Evolutionary conservation across 1,140 invertebrate species (phyloP).

Genomic region (Rhagoletis pomonella): DNA sequence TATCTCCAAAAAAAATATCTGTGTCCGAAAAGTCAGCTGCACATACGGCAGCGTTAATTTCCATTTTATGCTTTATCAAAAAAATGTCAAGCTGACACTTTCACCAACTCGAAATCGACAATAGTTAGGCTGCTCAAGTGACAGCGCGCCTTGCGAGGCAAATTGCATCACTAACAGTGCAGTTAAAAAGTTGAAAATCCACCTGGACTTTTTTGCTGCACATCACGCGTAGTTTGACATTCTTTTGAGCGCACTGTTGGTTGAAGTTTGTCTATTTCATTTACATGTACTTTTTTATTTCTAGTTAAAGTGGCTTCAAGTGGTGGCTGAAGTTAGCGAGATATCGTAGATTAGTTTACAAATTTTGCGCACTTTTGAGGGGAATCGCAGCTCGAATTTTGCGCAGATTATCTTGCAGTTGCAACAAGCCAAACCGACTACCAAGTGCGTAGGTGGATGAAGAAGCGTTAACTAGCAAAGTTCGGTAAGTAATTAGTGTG

Average conservation of each 20-base stretch:
- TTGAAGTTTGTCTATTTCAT: background rate
- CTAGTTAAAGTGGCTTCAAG: background rate
- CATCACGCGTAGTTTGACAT: background rate
- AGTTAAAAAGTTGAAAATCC: background rate
- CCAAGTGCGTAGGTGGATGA: background rate
- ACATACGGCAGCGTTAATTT: background rate
- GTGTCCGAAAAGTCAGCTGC: background rate
- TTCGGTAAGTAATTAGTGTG: slow-evolving; percentile 6
- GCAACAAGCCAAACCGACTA: background rate
- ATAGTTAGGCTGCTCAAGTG: background rate
- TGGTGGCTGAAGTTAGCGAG: background rate
- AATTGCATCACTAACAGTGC: slow-evolving; percentile 18
- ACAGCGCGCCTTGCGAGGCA: background rate
- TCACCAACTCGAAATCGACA: background rate
- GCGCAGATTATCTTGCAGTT: background rate
- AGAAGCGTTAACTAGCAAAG: slow-evolving; percentile 1
- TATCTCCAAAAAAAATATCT: background rate
- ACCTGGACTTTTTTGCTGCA: background rate
- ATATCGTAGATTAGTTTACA: background rate
- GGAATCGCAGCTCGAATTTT: background rate
- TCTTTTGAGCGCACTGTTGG: slow-evolving; percentile 17
- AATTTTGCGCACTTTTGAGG: background rate
- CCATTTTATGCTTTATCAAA: background rate
- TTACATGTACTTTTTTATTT: background rate
- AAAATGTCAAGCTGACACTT: background rate